Conservation (phyloP, 2,888 invertebrate genomes). For the Arctia plantaginis region DNA sequence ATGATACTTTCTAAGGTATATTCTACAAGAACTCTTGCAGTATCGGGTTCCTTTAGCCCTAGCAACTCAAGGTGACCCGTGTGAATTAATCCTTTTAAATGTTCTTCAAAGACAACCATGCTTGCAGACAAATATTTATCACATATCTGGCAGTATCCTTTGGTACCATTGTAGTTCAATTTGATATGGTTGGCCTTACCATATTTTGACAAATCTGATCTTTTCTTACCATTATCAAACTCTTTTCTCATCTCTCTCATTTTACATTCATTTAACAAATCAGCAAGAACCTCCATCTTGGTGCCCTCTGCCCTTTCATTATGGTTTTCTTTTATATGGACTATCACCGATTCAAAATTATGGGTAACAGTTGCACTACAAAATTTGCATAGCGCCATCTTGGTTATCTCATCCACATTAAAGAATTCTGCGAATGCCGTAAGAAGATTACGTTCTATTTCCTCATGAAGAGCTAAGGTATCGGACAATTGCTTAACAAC, state of each 20-base stretch:
- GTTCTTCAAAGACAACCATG: slow-evolving; percentile 59
- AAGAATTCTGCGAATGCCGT: slow-evolving; percentile 51
- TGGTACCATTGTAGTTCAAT: slow-evolving; percentile 64
- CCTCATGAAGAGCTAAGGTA: not conserved
- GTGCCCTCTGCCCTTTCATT: slow-evolving; percentile 6
- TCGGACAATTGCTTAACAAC: not conserved
- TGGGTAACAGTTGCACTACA: slow-evolving; percentile 55
- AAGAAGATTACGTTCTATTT: slow-evolving; percentile 41
- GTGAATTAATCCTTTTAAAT: slow-evolving; percentile 62
- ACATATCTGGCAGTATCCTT: slow-evolving; percentile 68
- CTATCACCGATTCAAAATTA: slow-evolving; percentile 41
- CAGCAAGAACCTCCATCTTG: not conserved
- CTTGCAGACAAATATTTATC: slow-evolving; percentile 58
- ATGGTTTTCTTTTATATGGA: slow-evolving; percentile 50
- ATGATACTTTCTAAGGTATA: not conserved
- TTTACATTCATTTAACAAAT: slow-evolving; percentile 30
- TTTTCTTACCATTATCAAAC: slow-evolving; percentile 62
- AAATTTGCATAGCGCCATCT: slow-evolving; percentile 57
- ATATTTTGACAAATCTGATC: slow-evolving; percentile 60
- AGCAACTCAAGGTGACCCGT: slow-evolving; percentile 61
- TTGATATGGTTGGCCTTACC: slow-evolving; percentile 64
- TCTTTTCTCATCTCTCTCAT: not conserved
- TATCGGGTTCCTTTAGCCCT: slow-evolving; percentile 45
- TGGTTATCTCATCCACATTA: slow-evolving; percentile 51
- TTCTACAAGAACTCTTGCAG: slow-evolving; percentile 23